A percentile compares a stretch with the other conserved stretches of the same genome.
phyloP scores from a whole-genome alignment of 2,113 vertebrate species.

The Chiloscyllium plagiosum region DNA sequence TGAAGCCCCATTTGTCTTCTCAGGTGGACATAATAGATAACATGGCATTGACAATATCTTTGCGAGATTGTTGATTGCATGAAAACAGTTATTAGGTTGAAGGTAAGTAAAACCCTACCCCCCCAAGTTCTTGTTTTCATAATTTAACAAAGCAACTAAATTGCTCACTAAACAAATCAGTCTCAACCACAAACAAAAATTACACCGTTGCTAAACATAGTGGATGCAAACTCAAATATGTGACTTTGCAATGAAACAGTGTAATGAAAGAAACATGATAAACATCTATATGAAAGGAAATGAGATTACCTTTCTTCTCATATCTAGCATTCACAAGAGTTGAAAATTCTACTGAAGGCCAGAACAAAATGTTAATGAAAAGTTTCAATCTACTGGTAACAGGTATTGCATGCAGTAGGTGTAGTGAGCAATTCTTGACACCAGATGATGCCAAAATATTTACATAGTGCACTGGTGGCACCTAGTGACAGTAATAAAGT shows the following conservation, averaged over 20 bases:
- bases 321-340: neutral
- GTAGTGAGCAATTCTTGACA: neutral
- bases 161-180: neutral
- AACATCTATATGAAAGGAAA: neutral
- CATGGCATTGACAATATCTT: neutral
- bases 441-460: neutral
- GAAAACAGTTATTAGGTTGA: neutral
- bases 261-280: neutral
- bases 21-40: neutral
- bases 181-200: neutral
- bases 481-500: constrained; percentile 8
- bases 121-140: neutral
- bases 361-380: neutral
- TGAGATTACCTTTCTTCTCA: neutral
- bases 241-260: neutral
- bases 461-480: constrained; percentile 19
- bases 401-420: neutral
- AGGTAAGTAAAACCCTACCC: neutral
- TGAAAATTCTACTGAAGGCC: neutral
- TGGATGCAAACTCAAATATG: neutral
- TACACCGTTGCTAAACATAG: neutral
- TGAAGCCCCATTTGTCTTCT: neutral
- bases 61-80: neutral
- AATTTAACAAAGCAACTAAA: neutral
- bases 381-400: neutral